Percentiles rank a stretch among this genome's conserved stretches.
phyloP scores from a whole-genome alignment of 2,888 invertebrate genomes.

The Agrochola circellaris region DNA sequence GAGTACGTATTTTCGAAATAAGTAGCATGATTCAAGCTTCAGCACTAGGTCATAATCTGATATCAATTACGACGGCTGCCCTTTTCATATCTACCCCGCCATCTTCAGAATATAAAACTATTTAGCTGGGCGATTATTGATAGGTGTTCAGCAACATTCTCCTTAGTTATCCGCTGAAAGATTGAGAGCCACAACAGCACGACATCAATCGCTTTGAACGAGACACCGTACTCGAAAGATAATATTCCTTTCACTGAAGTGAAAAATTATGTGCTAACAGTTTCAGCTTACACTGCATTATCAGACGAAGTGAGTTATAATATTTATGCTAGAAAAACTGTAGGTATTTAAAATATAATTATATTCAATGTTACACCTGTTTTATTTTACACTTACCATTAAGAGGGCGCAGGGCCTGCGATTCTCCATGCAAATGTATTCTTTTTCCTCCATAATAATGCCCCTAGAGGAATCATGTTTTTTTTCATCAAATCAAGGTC shows the following conservation, averaged over 20 bases:
- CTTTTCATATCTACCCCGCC: neutral
- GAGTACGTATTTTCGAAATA: neutral
- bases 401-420: too few species aligned
- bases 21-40: neutral
- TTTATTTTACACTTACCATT: too few species aligned
- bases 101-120: neutral
- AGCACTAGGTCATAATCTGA: neutral
- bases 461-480: too few species aligned
- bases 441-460: too few species aligned
- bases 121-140: neutral
- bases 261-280: slow-evolving; percentile 31
- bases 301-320: neutral
- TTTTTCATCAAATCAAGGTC: too few species aligned
- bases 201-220: slow-evolving; percentile 49
- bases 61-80: neutral
- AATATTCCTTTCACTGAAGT: slow-evolving; percentile 30
- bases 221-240: slow-evolving; percentile 37
- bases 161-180: neutral
- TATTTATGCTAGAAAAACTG: neutral
- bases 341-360: too few species aligned
- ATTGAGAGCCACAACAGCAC: slow-evolving; percentile 40
- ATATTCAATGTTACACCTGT: neutral
- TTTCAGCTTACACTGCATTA: slow-evolving; percentile 12
- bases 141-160: neutral
- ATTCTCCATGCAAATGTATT: too few species aligned